Percentiles rank a stretch among this genome's conserved stretches.
phyloP scores from a whole-genome alignment of 1,140 invertebrate species.

The Trichogramma pretiosum region DNA sequence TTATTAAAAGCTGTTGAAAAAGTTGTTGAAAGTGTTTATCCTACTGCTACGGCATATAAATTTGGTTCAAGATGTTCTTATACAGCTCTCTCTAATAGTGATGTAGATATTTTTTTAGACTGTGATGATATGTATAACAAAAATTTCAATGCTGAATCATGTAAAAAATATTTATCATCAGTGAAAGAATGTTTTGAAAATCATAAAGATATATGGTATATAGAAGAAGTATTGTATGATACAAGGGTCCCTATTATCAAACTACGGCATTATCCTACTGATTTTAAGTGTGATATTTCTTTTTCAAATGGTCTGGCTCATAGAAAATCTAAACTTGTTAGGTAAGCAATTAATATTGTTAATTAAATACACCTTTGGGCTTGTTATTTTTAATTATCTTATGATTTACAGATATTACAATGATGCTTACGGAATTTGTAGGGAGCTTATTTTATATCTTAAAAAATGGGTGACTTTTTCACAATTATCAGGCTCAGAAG shows the following conservation, averaged over 20 bases:
- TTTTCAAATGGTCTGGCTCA: slow-evolving; percentile 48
- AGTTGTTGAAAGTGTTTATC: slow-evolving; percentile 14
- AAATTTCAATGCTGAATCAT: background rate
- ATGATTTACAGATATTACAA: background rate
- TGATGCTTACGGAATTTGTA: slow-evolving; percentile 24
- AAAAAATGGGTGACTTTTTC: slow-evolving; percentile 40
- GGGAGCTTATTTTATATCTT: slow-evolving; percentile 34
- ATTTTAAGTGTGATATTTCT: slow-evolving; percentile 49
- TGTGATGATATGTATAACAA: slow-evolving; percentile 21
- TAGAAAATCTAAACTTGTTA: slow-evolving; percentile 47
- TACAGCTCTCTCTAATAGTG: slow-evolving; percentile 37
- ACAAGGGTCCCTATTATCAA: slow-evolving; percentile 50
- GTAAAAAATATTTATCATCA: background rate
- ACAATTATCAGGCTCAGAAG: slow-evolving; percentile 2
- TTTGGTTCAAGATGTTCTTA: slow-evolving; percentile 46
- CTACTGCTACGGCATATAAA: slow-evolving; percentile 30
- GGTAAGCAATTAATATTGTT: slow-evolving; percentile 21
- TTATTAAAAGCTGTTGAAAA: slow-evolving; percentile 23
- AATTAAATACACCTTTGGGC: background rate
- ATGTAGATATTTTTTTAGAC: slow-evolving; percentile 47
- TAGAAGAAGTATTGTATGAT: slow-evolving; percentile 20
- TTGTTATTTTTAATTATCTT: background rate
- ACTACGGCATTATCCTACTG: slow-evolving; percentile 38
- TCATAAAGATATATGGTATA: slow-evolving; percentile 17
- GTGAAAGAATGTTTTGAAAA: slow-evolving; percentile 9